Evolutionary conservation across 2,113 vertebrate genomes (phyloP).

Genomic region (Neopipo cinnamomea): DNA sequence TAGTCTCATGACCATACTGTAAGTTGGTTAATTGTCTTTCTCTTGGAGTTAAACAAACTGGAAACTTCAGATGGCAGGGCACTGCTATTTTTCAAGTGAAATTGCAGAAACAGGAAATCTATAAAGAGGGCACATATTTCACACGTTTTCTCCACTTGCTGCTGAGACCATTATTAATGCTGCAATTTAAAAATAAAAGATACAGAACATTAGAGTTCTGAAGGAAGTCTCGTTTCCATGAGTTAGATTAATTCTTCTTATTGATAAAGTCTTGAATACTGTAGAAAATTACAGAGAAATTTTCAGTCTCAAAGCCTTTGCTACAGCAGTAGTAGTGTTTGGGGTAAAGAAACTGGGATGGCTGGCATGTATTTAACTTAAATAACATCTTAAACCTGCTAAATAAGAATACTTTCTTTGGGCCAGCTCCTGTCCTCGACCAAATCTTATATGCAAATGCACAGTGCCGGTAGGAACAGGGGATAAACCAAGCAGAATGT

Average conservation of each 20-base stretch:
- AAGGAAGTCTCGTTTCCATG: background rate
- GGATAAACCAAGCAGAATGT: background rate
- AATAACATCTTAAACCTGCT: background rate
- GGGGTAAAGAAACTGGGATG: background rate
- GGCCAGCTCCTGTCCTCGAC: background rate
- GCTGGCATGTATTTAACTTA: background rate
- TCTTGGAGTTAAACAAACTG: slow-evolving; percentile 36
- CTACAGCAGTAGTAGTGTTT: background rate
- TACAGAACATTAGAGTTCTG: slow-evolving; percentile 14
- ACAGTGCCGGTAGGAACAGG: background rate
- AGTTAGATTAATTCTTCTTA: slow-evolving; percentile 26
- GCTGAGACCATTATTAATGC: slow-evolving; percentile 39
- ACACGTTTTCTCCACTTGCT: slow-evolving; percentile 8
- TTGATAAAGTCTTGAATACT: background rate
- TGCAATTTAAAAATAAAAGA: slow-evolving; percentile 54
- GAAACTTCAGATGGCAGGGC: slow-evolving; percentile 24
- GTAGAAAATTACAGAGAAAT: background rate
- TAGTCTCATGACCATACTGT: background rate
- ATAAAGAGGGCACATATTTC: slow-evolving; percentile 38
- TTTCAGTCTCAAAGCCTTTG: background rate
- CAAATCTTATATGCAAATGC: background rate
- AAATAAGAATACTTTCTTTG: background rate
- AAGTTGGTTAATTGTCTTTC: slow-evolving; percentile 56
- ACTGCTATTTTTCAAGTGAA: slow-evolving; percentile 53
- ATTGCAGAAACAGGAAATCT: slow-evolving; percentile 52